phyloP scores from a whole-genome alignment of 2,888 invertebrate genomes.

The Pollenia griseotomentosa region DNA sequence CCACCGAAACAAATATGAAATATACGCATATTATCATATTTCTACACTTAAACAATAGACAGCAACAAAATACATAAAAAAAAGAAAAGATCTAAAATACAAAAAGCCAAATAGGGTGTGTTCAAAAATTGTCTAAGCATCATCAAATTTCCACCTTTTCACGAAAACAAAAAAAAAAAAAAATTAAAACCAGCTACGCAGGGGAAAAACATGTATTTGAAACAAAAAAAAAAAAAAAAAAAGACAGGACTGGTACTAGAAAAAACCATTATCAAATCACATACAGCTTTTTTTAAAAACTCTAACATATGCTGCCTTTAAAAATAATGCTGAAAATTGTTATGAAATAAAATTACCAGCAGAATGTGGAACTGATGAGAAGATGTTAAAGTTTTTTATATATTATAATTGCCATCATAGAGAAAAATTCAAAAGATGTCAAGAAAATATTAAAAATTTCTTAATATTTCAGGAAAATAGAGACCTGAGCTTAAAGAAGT shows the following conservation, averaged over 20 bases:
- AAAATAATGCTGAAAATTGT: constrained; percentile 28
- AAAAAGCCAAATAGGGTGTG: constrained; percentile 81
- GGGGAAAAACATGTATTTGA: constrained; percentile 64
- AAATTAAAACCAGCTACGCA: constrained; percentile 45
- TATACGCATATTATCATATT: constrained; percentile 81
- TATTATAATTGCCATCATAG: neutral
- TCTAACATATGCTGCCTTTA: constrained; percentile 36
- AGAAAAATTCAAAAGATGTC: neutral
- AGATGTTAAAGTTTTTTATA: constrained; percentile 14
- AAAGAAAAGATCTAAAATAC: constrained; percentile 30
- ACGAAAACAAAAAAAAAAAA: constrained; percentile 22
- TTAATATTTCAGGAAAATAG: too few relatives aligned
- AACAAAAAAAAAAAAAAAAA: constrained; percentile 43
- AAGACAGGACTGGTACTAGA: constrained; percentile 63
- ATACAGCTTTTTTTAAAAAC: constrained; percentile 49
- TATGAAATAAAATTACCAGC: constrained; percentile 29
- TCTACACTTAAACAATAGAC: constrained; percentile 75
- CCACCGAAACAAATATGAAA: constrained; percentile 73
- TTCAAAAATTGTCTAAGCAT: constrained; percentile 74
- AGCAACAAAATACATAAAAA: constrained; percentile 15
- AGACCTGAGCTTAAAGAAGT: too few relatives aligned
- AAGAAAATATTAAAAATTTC: neutral
- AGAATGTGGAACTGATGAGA: constrained; percentile 30
- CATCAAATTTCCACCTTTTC: constrained; percentile 80
- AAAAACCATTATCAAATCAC: constrained; percentile 75